A percentile compares a stretch with the other conserved stretches of the same genome.
These are phyloP conservation scores for Telmatochromis sp. DNA, from an alignment of 2,113 vertebrate species.

Conservation along the genomic window DNA sequence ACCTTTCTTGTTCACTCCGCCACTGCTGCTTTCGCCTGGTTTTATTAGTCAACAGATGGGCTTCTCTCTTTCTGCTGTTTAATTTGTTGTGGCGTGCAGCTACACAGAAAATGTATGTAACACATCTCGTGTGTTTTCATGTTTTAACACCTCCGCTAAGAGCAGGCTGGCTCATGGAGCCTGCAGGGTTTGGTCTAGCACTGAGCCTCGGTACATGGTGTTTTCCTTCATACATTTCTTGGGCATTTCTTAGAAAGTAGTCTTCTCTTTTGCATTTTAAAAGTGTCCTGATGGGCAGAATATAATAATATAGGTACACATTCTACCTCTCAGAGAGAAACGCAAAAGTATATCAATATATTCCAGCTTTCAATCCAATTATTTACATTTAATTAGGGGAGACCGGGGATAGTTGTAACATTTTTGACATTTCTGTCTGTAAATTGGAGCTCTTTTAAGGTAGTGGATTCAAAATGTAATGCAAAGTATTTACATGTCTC, in stretches of 20 bases:
- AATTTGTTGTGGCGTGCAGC: slow-evolving; percentile 30
- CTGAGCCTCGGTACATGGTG: not conserved
- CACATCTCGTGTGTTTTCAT: slow-evolving; percentile 36
- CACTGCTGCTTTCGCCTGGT: slow-evolving; percentile 6
- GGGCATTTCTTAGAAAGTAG: not conserved
- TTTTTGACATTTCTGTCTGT: too few species aligned
- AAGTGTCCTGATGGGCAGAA: not conserved
- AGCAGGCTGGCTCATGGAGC: not conserved
- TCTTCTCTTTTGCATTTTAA: not conserved
- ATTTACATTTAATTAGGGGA: not conserved
- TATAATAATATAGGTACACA: not conserved
- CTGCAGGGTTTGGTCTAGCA: not conserved
- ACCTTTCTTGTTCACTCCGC: not conserved
- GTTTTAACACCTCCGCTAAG: slow-evolving; percentile 3
- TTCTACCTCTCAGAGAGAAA: not conserved
- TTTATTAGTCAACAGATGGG: slow-evolving; percentile 61
- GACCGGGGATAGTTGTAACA: too few species aligned
- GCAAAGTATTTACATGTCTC: too few species aligned
- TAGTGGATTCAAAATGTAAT: too few species aligned
- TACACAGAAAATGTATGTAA: slow-evolving; percentile 17
- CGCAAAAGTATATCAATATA: accelerated
- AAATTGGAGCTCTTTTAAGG: too few species aligned
- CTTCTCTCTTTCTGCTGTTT: slow-evolving; percentile 38
- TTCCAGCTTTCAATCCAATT: not conserved
- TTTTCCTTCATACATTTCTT: not conserved